These are phyloP conservation scores for Phalangium opilio DNA, from an alignment of 2,888 invertebrate species.

Conservation along the genomic window DNA sequence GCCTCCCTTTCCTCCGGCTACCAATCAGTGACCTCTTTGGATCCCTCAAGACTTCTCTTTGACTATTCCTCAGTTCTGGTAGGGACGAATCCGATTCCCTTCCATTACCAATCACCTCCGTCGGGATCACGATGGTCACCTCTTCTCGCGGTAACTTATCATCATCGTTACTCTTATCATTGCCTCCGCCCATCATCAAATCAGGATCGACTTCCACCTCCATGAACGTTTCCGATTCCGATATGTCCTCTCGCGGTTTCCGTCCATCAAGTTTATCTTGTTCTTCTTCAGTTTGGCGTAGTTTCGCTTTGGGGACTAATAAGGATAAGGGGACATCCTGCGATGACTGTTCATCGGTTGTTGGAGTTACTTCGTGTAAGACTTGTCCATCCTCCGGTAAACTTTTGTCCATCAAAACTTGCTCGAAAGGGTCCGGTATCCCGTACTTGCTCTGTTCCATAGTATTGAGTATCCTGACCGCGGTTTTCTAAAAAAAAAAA, in stretches of 20 bases:
- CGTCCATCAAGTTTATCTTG: too few relatives aligned
- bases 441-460: constrained; percentile 13
- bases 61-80: not conserved
- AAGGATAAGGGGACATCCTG: not conserved
- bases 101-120: too few relatives aligned
- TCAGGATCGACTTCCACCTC: not conserved
- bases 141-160: not conserved
- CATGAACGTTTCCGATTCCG: not conserved
- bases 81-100: not conserved
- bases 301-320: not conserved
- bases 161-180: not conserved
- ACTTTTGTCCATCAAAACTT: too few relatives aligned
- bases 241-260: not conserved
- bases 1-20: constrained; percentile 18
- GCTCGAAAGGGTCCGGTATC: not conserved
- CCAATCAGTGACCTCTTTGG: constrained; percentile 21
- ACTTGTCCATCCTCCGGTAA: too few relatives aligned
- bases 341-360: not conserved
- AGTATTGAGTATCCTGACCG: constrained; percentile 15
- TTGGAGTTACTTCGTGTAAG: too few relatives aligned
- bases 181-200: not conserved
- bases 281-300: not conserved
- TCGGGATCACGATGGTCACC: constrained; percentile 4
- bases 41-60: constrained; percentile 18
- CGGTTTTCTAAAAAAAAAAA: too few relatives aligned